Base-by-base conservation (phyloP, 2,113 vertebrate species). In the Neofelis nebulosa region DNA sequence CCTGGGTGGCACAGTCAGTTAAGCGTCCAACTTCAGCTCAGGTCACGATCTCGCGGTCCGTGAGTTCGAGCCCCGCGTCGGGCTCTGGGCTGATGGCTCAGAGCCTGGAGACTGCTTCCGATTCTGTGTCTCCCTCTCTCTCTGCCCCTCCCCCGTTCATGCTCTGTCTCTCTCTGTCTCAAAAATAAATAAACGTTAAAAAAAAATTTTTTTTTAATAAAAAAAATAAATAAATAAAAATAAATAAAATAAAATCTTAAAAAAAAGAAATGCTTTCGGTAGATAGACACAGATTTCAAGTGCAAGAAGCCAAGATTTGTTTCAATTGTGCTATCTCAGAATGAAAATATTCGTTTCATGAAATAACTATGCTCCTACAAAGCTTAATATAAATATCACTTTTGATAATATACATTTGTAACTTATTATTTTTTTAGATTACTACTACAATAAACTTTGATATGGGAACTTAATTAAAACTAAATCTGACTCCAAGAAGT, bases 381-480 rank as follows among this genome's bases (percentile, higher is more conserved):
- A 88, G 38, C 38, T 83, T 63, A 96, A 74, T 27, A 29, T 85
- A 94, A 89, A 95, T 69, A 71, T 0, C 81, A 66, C 21, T 48
- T 96, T 85, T 91, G 13, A 93, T 84, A 82, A 92, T 78, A 92
- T 5, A 91, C 71, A 82, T 88, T 93, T 94, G 2, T 63, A 92
- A 96, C 76, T 91, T 91, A 66, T 19, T 95, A 33, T 12, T 61
- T 29, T 91, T 86, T 33, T 29, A 63, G 13, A n/a, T 25, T 84
- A 71, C 55, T 52, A 92, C n/a, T 91, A 84, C 92, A 71, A 83
- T 36, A 48, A 27, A 68, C 52, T 78, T 78, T 81, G 50, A 91
- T 65, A 81, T 41, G 87, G 79, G 5, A 78, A 41, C 91, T 79
- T 92, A 90, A 96, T 83, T 81, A 38, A 96, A 86, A 78, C 71